Percentiles rank a stretch among this genome's conserved stretches.
These are phyloP conservation scores for Illadopsis cleaveri DNA, from an alignment of 2,113 vertebrate genomes.

Conservation along the genomic window DNA sequence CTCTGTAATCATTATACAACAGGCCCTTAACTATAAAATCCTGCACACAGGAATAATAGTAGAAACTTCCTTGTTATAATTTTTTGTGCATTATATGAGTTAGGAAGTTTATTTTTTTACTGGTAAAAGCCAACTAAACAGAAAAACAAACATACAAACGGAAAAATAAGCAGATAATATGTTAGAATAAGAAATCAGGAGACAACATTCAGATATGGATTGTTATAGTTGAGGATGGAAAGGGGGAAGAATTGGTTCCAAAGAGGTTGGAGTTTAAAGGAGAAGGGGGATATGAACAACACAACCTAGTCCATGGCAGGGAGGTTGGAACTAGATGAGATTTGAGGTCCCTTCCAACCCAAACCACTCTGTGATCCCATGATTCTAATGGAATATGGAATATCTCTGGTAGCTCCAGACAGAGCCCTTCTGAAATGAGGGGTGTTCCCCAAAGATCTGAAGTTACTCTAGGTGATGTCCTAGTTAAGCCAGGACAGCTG, in stretches of 20 bases:
- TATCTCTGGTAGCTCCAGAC: not conserved
- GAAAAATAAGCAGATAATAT: not conserved
- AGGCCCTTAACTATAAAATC: not conserved
- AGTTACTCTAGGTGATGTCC: not conserved
- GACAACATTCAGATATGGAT: not conserved
- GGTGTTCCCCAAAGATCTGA: not conserved
- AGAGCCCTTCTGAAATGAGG: not conserved
- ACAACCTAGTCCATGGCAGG: not conserved
- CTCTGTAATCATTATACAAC: not conserved
- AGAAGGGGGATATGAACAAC: not conserved
- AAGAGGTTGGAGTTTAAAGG: not conserved
- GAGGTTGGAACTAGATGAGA: too few relatives aligned
- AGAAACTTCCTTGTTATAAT: not conserved
- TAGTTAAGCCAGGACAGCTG: not conserved
- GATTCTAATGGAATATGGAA: too few relatives aligned
- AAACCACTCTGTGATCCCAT: not conserved
- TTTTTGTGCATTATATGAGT: not conserved
- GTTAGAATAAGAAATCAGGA: not conserved
- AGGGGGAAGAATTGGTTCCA: not conserved
- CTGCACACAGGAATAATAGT: not conserved
- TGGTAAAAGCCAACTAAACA: not conserved
- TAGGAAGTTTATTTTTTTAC: not conserved
- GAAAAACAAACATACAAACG: not conserved
- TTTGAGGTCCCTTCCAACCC: not conserved
- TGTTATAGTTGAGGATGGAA: not conserved